phyloP scores from a whole-genome alignment of 2,113 vertebrate species.

The Pelecanoides urinatrix region DNA sequence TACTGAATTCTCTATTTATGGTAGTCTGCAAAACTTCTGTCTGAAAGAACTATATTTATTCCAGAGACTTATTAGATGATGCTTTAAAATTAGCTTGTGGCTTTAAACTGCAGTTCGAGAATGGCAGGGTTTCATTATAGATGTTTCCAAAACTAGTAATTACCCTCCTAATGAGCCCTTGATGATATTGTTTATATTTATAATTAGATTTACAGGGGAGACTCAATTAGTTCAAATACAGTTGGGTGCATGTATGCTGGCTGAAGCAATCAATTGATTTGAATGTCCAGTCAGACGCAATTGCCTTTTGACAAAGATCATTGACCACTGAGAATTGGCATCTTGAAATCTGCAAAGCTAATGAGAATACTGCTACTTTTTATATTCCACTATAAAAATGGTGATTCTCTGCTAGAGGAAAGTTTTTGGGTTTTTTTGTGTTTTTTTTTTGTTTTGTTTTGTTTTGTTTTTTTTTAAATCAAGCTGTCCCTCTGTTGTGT shows the following conservation, averaged over 20 bases:
- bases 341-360: background rate
- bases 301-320: background rate
- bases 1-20: background rate
- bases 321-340: fast-evolving
- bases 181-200: background rate
- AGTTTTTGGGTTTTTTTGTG: no score
- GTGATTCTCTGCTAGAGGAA: background rate
- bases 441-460: no score
- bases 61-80: background rate
- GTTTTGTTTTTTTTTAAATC: background rate
- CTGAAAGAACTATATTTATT: background rate
- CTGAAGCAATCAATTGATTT: background rate
- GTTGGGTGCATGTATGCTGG: background rate
- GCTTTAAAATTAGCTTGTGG: background rate
- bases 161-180: background rate
- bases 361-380: background rate
- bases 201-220: background rate
- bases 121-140: background rate
- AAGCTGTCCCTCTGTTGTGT: background rate
- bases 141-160: background rate
- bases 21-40: background rate
- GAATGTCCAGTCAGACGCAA: background rate
- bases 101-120: background rate
- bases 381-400: background rate
- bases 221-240: background rate